These are phyloP conservation scores for Zaprionus nigranus DNA, from an alignment of 1,140 invertebrate species.

Conservation along the genomic window DNA sequence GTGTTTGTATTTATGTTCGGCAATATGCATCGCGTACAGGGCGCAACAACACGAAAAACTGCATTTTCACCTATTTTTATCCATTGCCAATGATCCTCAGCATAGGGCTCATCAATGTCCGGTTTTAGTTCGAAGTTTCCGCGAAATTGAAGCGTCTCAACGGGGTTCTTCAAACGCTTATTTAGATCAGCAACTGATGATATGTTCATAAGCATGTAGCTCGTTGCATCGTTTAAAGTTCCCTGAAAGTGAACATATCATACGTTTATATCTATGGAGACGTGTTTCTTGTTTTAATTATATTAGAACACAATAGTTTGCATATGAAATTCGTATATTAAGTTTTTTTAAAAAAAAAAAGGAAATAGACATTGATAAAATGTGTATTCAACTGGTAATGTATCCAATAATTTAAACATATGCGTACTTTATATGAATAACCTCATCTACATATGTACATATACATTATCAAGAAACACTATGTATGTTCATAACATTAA, in stretches of 20 bases:
- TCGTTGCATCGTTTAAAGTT: constrained; percentile 84
- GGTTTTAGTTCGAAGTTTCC: constrained; percentile 86
- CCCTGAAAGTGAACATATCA: constrained; percentile 74
- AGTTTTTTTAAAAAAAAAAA: no score
- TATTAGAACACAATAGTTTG: no score
- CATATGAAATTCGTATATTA: no score
- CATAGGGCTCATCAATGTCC: constrained; percentile 83
- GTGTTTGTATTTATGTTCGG: constrained; percentile 87
- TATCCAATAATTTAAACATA: not conserved
- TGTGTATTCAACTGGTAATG: no score
- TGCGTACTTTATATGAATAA: not conserved
- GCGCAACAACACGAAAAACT: constrained; percentile 83
- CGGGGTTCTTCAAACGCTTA: constrained; percentile 70
- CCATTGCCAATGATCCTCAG: constrained; percentile 85
- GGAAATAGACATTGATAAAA: no score
- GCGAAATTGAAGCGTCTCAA: constrained; percentile 86
- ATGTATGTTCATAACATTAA: no score
- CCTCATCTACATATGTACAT: no score
- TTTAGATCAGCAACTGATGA: constrained; percentile 85
- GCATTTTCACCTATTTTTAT: constrained; percentile 83
- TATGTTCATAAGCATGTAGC: constrained; percentile 85
- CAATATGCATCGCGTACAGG: constrained; percentile 85
- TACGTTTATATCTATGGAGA: not conserved
- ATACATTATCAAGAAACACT: no score
- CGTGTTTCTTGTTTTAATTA: no score